phyloP scores from a whole-genome alignment of 1,140 invertebrate genomes.

The Proctacanthus coquilletti region DNA sequence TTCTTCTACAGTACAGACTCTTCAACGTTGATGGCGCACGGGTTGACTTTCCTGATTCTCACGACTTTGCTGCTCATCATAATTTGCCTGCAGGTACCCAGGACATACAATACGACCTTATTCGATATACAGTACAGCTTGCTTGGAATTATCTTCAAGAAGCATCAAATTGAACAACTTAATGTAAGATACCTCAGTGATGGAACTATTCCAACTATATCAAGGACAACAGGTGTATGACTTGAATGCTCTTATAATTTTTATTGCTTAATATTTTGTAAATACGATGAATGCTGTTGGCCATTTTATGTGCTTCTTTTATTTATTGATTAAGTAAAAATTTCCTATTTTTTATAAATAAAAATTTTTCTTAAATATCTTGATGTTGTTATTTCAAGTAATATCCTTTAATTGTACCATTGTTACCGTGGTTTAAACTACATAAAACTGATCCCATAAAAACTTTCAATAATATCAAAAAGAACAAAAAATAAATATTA shows the following conservation, averaged over 20 bases:
- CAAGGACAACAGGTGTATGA: too few relatives aligned
- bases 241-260: slow-evolving; percentile 1
- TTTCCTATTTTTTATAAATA: too few relatives aligned
- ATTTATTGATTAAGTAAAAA: too few relatives aligned
- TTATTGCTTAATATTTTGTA: slow-evolving; percentile 8
- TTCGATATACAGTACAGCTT: slow-evolving; percentile 24
- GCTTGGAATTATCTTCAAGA: slow-evolving; percentile 24
- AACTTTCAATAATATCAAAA: too few relatives aligned
- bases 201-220: slow-evolving; percentile 24
- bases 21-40: slow-evolving; percentile 23
- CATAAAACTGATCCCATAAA: too few relatives aligned
- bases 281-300: too few relatives aligned
- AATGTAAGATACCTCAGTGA: slow-evolving; percentile 24
- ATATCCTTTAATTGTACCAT: too few relatives aligned
- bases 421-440: too few relatives aligned
- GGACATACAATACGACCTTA: slow-evolving; percentile 15
- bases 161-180: slow-evolving; percentile 26
- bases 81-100: slow-evolving; percentile 23
- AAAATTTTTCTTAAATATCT: too few relatives aligned
- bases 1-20: slow-evolving; percentile 22
- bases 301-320: too few relatives aligned
- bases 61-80: slow-evolving; percentile 18
- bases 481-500: too few relatives aligned
- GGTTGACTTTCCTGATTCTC: slow-evolving; percentile 23
- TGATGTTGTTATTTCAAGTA: too few relatives aligned